A percentile compares a stretch with the other conserved stretches of the same genome.
phyloP scores from a whole-genome alignment of 2,113 vertebrate species.

The Trinectes maculatus region DNA sequence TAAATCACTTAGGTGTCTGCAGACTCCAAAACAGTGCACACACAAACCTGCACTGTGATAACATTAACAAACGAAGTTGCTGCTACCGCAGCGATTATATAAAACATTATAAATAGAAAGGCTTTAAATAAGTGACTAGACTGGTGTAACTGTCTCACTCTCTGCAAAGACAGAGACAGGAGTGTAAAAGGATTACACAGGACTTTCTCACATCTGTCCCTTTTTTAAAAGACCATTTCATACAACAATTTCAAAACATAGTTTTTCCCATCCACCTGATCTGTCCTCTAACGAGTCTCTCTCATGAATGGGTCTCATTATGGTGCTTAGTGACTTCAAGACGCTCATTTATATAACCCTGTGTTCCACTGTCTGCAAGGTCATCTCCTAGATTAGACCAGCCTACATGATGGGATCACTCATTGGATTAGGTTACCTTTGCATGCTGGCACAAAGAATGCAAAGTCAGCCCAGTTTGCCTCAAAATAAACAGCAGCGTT shows the following conservation, averaged over 20 bases:
- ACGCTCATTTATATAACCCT: conserved; percentile 71
- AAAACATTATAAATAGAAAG: conserved; percentile 52
- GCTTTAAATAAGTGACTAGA: conserved; percentile 58
- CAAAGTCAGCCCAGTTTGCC: conserved; percentile 53
- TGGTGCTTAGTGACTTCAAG: conserved; percentile 69
- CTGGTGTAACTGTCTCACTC: conserved; percentile 2
- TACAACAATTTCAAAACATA: background rate
- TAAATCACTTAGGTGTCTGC: conserved; percentile 40
- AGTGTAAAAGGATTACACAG: conserved; percentile 4
- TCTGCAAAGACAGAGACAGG: conserved; percentile 6
- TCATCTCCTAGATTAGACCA: conserved; percentile 64
- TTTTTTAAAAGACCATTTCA: background rate
- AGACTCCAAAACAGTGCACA: conserved; percentile 21
- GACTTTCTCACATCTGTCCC: too few species aligned
- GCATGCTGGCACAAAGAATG: conserved; percentile 36
- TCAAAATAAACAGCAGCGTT: background rate
- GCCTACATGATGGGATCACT: conserved; percentile 67
- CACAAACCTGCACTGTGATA: conserved; percentile 9
- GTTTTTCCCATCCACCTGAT: conserved; percentile 1
- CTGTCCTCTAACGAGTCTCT: conserved; percentile 14
- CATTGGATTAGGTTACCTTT: conserved; percentile 66
- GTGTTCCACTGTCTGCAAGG: conserved; percentile 57
- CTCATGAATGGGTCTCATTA: conserved; percentile 62
- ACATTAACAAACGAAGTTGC: conserved; percentile 39
- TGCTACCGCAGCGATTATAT: conserved; percentile 40